Conservation (phyloP, 2,888 invertebrate species). For the Andrena flavipes region DNA sequence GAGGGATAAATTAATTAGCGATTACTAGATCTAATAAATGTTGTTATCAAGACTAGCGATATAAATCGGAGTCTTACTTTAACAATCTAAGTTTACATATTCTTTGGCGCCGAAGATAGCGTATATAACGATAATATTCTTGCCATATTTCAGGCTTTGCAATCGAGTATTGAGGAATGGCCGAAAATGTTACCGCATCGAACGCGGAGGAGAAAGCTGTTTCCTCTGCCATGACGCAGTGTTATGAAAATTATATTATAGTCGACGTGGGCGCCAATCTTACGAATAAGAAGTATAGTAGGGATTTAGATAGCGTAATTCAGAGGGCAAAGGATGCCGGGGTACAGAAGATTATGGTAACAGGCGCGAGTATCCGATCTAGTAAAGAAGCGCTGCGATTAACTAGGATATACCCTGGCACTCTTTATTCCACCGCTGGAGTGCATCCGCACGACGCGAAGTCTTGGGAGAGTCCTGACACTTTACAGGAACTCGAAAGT, state of each 20-base stretch:
- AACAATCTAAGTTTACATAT: not conserved
- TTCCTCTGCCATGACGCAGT: slow-evolving; percentile 88
- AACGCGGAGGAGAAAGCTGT: slow-evolving; percentile 73
- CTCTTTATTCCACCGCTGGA: slow-evolving; percentile 95
- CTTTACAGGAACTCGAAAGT: slow-evolving; percentile 88
- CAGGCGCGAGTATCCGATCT: slow-evolving; percentile 94
- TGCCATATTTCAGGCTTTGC: slow-evolving; percentile 51
- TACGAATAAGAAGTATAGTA: slow-evolving; percentile 96
- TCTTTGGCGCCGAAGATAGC: not conserved
- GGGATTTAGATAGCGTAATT: slow-evolving; percentile 96
- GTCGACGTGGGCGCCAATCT: slow-evolving; percentile 97
- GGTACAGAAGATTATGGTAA: slow-evolving; percentile 97
- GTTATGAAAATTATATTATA: slow-evolving; percentile 96
- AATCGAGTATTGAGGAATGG: slow-evolving; percentile 72
- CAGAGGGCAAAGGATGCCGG: slow-evolving; percentile 97
- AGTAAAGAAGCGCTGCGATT: slow-evolving; percentile 96
- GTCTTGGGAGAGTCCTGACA: slow-evolving; percentile 89
- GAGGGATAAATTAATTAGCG: slow-evolving; percentile 8
- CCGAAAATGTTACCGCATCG: slow-evolving; percentile 77
- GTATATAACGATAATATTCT: slow-evolving; percentile 1
- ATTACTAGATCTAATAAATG: not conserved
- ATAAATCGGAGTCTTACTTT: slow-evolving; percentile 14
- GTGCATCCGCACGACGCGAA: slow-evolving; percentile 98
- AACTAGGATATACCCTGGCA: slow-evolving; percentile 95
- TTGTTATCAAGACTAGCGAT: not conserved